phyloP scores from a whole-genome alignment of 2,888 invertebrate genomes.

The Caenorhabditis virilis region DNA sequence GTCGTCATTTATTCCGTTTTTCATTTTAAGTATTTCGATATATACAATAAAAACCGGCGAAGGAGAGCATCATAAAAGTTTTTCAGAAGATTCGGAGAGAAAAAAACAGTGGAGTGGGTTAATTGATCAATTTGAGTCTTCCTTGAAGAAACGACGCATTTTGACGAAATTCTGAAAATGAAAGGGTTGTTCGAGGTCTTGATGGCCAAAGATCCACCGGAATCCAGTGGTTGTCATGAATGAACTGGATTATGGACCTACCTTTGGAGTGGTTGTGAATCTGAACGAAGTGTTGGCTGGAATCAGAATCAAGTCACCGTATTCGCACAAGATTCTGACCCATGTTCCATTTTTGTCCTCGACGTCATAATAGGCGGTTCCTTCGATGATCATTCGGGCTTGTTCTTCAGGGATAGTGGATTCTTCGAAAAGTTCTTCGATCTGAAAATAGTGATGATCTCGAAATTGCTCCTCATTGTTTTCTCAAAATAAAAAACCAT shows the following conservation, averaged over 20 bases:
- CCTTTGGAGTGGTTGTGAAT: conserved; percentile 76
- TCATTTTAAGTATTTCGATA: no score
- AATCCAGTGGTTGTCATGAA: conserved; percentile 4
- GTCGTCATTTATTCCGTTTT: no score
- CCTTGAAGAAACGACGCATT: conserved; percentile 65
- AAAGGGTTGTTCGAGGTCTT: not conserved
- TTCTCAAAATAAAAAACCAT: no score
- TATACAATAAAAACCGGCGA: no score
- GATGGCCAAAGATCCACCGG: not conserved
- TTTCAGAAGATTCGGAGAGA: no score
- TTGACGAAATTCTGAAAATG: conserved; percentile 65
- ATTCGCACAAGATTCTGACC: conserved; percentile 84
- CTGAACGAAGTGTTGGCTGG: conserved; percentile 94
- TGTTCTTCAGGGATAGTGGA: conserved; percentile 57
- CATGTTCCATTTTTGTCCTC: conserved; percentile 77
- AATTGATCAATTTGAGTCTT: conserved; percentile 10
- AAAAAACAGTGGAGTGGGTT: no score
- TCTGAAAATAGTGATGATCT: conserved; percentile 35
- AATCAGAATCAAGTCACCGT: conserved; percentile 88
- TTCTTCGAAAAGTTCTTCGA: conserved; percentile 67
- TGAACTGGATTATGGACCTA: conserved; percentile 13
- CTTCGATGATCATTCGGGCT: conserved; percentile 65
- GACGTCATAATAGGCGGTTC: conserved; percentile 65
- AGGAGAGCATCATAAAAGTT: no score
- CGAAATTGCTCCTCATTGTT: no score